Base-by-base conservation (phyloP, 2,797 vertebrate species). In the Onychomys arenicola region DNA sequence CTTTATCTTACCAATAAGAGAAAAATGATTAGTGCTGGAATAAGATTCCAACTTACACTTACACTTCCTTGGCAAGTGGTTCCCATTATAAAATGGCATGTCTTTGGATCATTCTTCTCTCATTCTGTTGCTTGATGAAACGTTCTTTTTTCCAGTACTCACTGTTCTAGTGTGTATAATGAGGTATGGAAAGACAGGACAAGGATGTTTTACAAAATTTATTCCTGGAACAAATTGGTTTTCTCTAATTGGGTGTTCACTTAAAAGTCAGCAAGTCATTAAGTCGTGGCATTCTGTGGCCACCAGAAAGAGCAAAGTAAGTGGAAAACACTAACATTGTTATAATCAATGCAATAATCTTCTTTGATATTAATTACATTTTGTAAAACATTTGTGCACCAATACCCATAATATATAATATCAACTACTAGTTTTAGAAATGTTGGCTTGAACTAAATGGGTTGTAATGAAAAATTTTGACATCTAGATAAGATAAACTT, bases 351-450 rank as follows among this genome's bases (percentile, higher is more conserved):
- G 4, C 27, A 90, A 34, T 8, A 77, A 57, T 52, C 83, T 95
- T n/a, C 27, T 86, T 84, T 75, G 43, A 89, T 49, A 87, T 19
- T 37, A 84, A 63, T 29, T 89, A 4, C 27, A 92, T 37, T 3
- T 94, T 87, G 32, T 43, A 91, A 78, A 69, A 34, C 19, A 84
- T 85, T 76, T 91, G 61, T 95, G 6, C 16, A 40, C 19, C 21
- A 23, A 75, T 81, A 11, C 55, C 52, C 19, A 37, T 40, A 92
- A 23, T 88, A 34, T 46, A 83, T 11, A 95, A 71, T 59, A 88
- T 34, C 71, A n/a, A 40, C 21, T 93, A 57, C 69, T 69, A 57
- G 43, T 93, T 94, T 55, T 52, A 75, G 2, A 95, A 92, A 90
- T 83, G 37, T 52, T 92, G 16, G 2, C 11, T 14, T 67, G 21